Conservation (phyloP, 2,113 vertebrate species). For the Parus major region DNA sequence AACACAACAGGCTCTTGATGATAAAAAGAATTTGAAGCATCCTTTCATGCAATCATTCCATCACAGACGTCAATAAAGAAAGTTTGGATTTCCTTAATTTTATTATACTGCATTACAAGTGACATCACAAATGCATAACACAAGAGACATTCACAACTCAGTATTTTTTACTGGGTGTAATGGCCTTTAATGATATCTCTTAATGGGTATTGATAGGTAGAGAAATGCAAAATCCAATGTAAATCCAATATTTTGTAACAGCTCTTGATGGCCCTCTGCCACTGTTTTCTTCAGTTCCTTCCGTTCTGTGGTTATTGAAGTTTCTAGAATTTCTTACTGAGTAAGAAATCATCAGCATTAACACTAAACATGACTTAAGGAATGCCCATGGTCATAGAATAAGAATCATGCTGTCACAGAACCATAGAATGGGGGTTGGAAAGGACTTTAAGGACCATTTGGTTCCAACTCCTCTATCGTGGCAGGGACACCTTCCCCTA, state of each 20-base stretch:
- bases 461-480: neutral
- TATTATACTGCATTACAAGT: neutral
- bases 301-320: neutral
- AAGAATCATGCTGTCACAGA: fast-evolving
- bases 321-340: neutral
- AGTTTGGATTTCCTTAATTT: neutral
- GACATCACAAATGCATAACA: neutral
- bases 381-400: neutral
- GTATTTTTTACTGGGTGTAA: neutral
- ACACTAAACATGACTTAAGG: neutral
- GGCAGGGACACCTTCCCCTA: neutral
- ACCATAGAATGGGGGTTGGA: neutral
- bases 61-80: neutral
- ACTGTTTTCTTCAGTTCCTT: neutral
- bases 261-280: neutral
- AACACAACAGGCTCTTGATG: neutral
- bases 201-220: neutral
- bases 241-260: fast-evolving
- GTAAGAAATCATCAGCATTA: neutral
- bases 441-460: too few species aligned
- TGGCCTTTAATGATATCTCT: neutral
- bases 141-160: neutral
- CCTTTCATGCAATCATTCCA: neutral
- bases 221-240: neutral
- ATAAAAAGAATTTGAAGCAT: neutral